Percentiles rank a stretch among this genome's conserved stretches.
Evolutionary conservation across 2,113 vertebrate species (phyloP).

Genomic region (Notechis scutatus): DNA sequence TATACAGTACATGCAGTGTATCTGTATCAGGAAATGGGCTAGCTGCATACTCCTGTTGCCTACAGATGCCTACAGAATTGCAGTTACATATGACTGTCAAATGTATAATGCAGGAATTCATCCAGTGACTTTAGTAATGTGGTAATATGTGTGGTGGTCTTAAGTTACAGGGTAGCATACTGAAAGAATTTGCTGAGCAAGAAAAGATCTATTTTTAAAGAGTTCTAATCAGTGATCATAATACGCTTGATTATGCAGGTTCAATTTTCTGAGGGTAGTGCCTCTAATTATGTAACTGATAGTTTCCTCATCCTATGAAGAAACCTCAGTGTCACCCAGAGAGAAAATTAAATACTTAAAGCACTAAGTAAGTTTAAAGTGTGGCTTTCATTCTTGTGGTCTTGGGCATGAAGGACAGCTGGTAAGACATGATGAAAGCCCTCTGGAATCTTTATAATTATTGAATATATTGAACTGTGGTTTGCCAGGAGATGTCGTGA

Average conservation of each 20-base stretch:
- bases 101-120: neutral
- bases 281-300: conserved; percentile 56
- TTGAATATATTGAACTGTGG: conserved; percentile 23
- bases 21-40: neutral
- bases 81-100: neutral
- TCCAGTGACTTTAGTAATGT: neutral
- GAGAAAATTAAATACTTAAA: conserved; percentile 60
- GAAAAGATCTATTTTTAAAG: conserved; percentile 40
- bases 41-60: neutral
- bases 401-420: conserved; percentile 23
- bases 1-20: neutral
- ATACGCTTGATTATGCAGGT: conserved; percentile 46
- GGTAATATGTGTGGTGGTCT: neutral
- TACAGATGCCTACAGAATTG: neutral
- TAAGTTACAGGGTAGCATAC: neutral
- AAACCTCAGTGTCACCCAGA: conserved; percentile 51
- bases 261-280: conserved; percentile 46
- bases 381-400: conserved; percentile 46
- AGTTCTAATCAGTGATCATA: conserved; percentile 37
- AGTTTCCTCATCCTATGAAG: conserved; percentile 56
- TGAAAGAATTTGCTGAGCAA: conserved; percentile 51
- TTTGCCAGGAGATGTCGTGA: conserved; percentile 30
- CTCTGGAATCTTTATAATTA: conserved; percentile 44
- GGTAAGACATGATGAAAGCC: conserved; percentile 31
- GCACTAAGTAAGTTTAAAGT: conserved; percentile 41